Base-by-base conservation (phyloP, 2,113 vertebrate genomes). In the Dicaeum eximium region DNA sequence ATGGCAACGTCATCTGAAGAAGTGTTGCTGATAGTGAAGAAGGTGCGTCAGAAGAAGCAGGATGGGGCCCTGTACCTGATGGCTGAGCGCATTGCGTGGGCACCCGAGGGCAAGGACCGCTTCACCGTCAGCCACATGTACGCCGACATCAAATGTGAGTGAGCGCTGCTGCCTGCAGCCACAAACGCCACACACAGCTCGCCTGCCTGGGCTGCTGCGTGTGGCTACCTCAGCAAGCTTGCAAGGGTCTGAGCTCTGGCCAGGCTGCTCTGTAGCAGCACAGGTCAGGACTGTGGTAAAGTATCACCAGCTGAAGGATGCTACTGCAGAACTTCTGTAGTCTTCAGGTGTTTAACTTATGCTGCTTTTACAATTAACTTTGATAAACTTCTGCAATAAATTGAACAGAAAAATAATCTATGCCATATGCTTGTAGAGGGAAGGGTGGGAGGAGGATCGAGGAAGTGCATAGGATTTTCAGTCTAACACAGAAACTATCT, bases 1-100 rank as follows among this genome's bases (percentile, higher is more conserved):
- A 99, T 99, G 99, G 98, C 99, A 86, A 99, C 99, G 7, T 98
- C 99, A 60, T 99, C 99, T 64, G 99, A 99, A 97, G 99, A 99
- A 97, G 99, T 99, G 92, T 95, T 99, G 93, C 96, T 99, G 96
- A 99, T 99, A 74, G 98, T 99, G 56, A 99, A 99, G 97, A 99
- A 98, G 91, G 99, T 99, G 27, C 99, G 99, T 37, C 99, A 99
- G 93, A 99, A 98, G 98, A 99, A 99, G 96, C 99, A 99, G 96
- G 99, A 99, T 93, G 99, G 99, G 51, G 99, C 99, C 9, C 98
- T 99, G 3, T 99, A 99, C 95, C 98, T 99, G 82, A 99, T 99
- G 99, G 99, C 99, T 19, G 99, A 99, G 71, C 98, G 99, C 88
- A 98, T 99, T 44, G 99, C 99, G 10, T 99, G 99, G 99, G 98